Evolutionary conservation across 1,140 invertebrate genomes (phyloP).

Genomic region (Lordiphosa stackelbergi): DNA sequence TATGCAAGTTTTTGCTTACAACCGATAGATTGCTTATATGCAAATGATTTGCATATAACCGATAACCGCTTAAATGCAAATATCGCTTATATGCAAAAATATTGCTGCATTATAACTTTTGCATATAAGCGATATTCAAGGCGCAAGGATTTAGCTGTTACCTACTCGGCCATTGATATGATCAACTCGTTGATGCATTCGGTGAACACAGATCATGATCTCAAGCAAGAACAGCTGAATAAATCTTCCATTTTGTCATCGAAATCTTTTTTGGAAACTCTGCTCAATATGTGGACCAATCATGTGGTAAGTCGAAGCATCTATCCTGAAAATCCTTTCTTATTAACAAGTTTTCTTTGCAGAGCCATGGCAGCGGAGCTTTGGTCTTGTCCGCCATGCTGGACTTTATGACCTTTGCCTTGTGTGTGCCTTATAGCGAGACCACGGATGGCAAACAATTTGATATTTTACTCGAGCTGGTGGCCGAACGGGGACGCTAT

Average conservation of each 20-base stretch:
- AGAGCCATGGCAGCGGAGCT: constrained; percentile 89
- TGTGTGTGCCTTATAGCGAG: constrained; percentile 99
- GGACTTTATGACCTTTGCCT: constrained; percentile 98
- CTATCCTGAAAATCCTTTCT: too few relatives aligned
- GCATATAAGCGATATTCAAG: too few relatives aligned
- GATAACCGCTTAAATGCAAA: too few relatives aligned
- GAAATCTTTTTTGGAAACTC: constrained; percentile 92
- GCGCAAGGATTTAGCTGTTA: constrained; percentile 91
- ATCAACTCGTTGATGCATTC: constrained; percentile 98
- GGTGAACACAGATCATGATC: constrained; percentile 97
- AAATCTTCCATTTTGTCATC: constrained; percentile 97
- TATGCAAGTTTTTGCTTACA: too few relatives aligned
- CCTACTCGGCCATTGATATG: constrained; percentile 97
- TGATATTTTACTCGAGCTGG: constrained; percentile 95
- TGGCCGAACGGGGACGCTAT: constrained; percentile 92
- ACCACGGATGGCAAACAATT: constrained; percentile 99
- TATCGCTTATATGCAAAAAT: too few relatives aligned
- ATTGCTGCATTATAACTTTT: too few relatives aligned
- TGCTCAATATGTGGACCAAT: constrained; percentile 96
- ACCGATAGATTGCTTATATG: too few relatives aligned
- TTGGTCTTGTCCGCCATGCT: constrained; percentile 95
- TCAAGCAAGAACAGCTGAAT: constrained; percentile 98
- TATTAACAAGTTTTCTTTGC: constrained; percentile 38
- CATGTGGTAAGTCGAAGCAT: constrained; percentile 88
- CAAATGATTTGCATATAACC: too few relatives aligned